phyloP scores from a whole-genome alignment of 2,888 invertebrate genomes.

The Agrotis clavis region DNA sequence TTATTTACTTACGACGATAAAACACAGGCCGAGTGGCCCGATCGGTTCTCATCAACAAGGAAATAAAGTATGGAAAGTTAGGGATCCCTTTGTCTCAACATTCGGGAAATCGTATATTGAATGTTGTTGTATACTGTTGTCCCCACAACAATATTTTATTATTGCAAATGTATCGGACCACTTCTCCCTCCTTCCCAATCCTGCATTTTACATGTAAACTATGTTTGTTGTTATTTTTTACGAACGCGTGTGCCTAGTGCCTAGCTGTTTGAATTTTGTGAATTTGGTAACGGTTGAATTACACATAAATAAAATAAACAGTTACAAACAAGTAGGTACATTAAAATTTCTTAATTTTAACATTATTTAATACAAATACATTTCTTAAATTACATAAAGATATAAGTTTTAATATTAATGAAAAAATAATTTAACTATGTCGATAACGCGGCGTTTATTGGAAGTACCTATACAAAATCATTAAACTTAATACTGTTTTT shows the following conservation, averaged over 20 bases:
- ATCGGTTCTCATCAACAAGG: constrained; percentile 62
- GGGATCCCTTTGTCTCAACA: constrained; percentile 61
- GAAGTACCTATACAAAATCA: too few relatives aligned
- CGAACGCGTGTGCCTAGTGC: neutral
- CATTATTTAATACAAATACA: too few relatives aligned
- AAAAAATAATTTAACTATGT: too few relatives aligned
- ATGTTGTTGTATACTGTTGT: neutral
- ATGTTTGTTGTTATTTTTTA: neutral
- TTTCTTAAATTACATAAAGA: too few relatives aligned
- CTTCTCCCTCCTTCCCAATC: constrained; percentile 7
- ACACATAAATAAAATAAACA: too few relatives aligned
- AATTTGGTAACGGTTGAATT: too few relatives aligned
- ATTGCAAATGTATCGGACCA: constrained; percentile 34
- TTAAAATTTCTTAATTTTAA: too few relatives aligned
- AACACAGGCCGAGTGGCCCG: constrained; percentile 57
- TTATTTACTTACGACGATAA: constrained; percentile 63
- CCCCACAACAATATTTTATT: constrained; percentile 55
- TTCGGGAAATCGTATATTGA: constrained; percentile 43
- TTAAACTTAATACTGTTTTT: too few relatives aligned
- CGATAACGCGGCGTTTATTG: too few relatives aligned
- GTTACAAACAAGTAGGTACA: too few relatives aligned
- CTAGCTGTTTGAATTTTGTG: neutral
- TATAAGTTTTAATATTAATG: too few relatives aligned
- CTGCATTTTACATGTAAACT: constrained; percentile 38
- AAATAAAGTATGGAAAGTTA: constrained; percentile 63